Evolutionary conservation across 1,140 invertebrate genomes (phyloP).

Genomic region (Drosophila arawakana): DNA sequence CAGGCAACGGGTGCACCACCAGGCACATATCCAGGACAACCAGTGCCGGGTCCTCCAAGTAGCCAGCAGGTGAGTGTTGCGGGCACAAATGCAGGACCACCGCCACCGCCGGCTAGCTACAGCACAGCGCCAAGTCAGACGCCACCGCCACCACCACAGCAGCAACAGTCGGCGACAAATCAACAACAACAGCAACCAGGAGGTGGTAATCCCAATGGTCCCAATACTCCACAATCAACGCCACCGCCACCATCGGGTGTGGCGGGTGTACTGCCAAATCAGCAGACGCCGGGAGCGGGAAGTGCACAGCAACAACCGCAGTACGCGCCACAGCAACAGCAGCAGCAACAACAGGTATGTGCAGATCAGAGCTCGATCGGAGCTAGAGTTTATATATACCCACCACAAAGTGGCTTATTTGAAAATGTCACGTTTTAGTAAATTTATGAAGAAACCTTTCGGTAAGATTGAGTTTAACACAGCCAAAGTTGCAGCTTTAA

Average conservation of each 20-base stretch:
- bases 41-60: constrained; percentile 32
- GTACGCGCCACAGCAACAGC: constrained; percentile 66
- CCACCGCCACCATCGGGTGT: constrained; percentile 59
- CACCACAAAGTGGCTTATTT: too few relatives aligned
- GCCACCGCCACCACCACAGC: constrained; percentile 63
- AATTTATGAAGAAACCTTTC: too few relatives aligned
- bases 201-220: constrained; percentile 72
- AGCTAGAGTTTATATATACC: neutral
- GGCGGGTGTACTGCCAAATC: constrained; percentile 46
- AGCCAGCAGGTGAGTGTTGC: constrained; percentile 53
- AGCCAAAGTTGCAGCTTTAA: too few relatives aligned
- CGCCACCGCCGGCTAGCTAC: constrained; percentile 70
- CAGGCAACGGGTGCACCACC: constrained; percentile 64
- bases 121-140: constrained; percentile 81
- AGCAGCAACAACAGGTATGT: constrained; percentile 61
- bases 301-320: constrained; percentile 55
- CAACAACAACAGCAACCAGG: constrained; percentile 42
- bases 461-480: too few relatives aligned
- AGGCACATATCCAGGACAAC: constrained; percentile 62
- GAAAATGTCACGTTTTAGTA: too few relatives aligned
- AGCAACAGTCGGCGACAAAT: constrained; percentile 50
- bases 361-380: neutral
- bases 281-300: constrained; percentile 43
- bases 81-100: constrained; percentile 48
- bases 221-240: constrained; percentile 79